Base-by-base conservation (phyloP, 1,140 invertebrate genomes). In the Euwallacea similis region DNA sequence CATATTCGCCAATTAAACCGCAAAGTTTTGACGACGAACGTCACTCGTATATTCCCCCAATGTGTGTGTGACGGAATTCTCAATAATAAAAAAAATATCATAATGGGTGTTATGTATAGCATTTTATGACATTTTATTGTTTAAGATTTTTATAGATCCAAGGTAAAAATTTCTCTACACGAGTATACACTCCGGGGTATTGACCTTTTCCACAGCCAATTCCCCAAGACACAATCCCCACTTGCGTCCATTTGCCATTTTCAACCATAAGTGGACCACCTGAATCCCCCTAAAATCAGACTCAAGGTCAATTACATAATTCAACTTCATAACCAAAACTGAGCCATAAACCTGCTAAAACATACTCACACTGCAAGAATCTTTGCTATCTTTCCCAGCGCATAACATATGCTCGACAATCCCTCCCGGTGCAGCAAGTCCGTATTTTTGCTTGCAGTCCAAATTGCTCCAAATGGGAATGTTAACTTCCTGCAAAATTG, bases 221-320 rank as follows among this genome's bases (percentile, higher is more conserved):
- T 33, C 96, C 96, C 92, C 93, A 97, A 11, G 93, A 95, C 0
- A 96, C 94, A 10, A 98, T 89, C 43, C 95, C 96, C 2, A 95
- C 91, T 84, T 93, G 91, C 0, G 87, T 91, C 89, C 92, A 93
- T 67, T 87, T 86, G 41, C 89, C 90, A 53, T 90, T 87, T 74
- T 91, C 89, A 10, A 95, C 88, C 86, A 95, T 91, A 76, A 97
- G 83, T 2, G 95, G 94, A 59, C 95, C 95, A 8, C 94, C 95
- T 76, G 93, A 95, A 82, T 97, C 95, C 71, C 94, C 94, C 94
- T 96, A 80, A 72, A 80, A 81, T 66, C 54, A 76, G 76, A 68
- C 21, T 63, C 8, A 43, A 43, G 10, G 16, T 42, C 33, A 44
- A 42, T 42, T 33, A 33, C 0, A 42, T 42, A 50, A 50, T 50